Base-by-base conservation (phyloP, 2,888 invertebrate species). In the Drosophila percnosoma region DNA sequence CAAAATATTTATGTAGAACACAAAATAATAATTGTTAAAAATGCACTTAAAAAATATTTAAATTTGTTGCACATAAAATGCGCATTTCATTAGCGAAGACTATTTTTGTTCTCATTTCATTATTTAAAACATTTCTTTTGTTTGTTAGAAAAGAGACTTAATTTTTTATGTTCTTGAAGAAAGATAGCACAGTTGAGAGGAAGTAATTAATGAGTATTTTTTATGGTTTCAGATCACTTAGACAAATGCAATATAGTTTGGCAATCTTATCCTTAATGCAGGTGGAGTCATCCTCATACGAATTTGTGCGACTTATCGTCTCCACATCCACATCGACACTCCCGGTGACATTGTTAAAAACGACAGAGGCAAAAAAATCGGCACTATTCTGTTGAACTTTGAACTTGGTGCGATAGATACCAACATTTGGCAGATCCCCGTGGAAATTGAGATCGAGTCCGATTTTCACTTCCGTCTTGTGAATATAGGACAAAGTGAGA, bases 281-380 rank as follows among this genome's bases (percentile, higher is more conserved):
- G 2, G 83, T 82, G 64, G 94, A 94, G 78, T 94, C 93, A 11
- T 90, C 81, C 13, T 80, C 88, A 78, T 94, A 95, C 49, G 83
- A 90, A 81, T 95, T 94, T 11, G 94, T 90, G 52, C 95, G 92
- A 91, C 95, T 96, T 1, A 96, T 93, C 34, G 94, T 93, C 40
- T 95, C 95, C 24, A 87, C 87, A 53, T 94, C 89, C 13, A 95
- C 78, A 68, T 93, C 88, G 73, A 94, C 94, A 13, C 88, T 81
- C 15, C 90, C 82, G 1, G 84, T 90, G 4, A 78, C 48, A 60
- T 87, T 87, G 2, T 85, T 87, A 10, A 66, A 87, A 0, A 93
- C 87, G 0, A 96, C 94, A 0, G 96, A 96, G 0, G 95, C 95
- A 91, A 91, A 96, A 96, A 84, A 96, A 96, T 95, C 93, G 5